Evolutionary conservation across 1,140 invertebrate species (phyloP), one percentile per base, ranked within the genome.

Genomic region (Bombyx mandarina): DNA sequence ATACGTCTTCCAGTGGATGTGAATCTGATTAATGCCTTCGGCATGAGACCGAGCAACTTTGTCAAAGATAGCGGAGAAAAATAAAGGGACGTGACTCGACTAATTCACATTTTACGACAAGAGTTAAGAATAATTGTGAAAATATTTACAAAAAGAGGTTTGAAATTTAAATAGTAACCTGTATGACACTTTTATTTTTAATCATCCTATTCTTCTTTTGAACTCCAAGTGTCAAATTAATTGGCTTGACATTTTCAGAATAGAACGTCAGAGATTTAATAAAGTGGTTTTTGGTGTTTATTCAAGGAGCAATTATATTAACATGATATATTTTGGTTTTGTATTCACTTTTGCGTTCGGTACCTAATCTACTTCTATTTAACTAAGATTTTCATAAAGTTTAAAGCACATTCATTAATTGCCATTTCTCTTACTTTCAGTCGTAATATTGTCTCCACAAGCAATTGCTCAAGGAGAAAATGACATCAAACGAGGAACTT

Each of bases 11-110:
- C 73, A 75, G 74, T 54, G 72, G 75, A 69, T 78, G 77, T 75
- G 72, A 79, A 78, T 81, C 83, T 86, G 82, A 86, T 87, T 87
- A 87, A 87, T 87, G 83, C 72, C 69, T 73, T 75, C 63, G 73
- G 78, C 75, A 78, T 67, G 69, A 82, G 69, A 77, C 74, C 65
- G 59, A 66, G 71, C 66, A 82, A 85, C 80, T 83, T 84, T 84
- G 79, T 82, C 72, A 77, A 61, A 76, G 81, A 83, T 85, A 86
- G 71, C 78, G 69, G 62, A 73, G 74, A 83, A 77, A 85, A 83
- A 82, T 83, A 83, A 81, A 78, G 77, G 73, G 71, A 78, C 76
- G 74, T 85, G 80, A 85, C 79, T 85, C 60, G 69, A 69, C 78
- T 79, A 77, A 85, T 85, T 83, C 69, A 66, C 65, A 73, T 80